Base-by-base conservation (phyloP, 2,797 vertebrate species). In the Manis crassicaudata region DNA sequence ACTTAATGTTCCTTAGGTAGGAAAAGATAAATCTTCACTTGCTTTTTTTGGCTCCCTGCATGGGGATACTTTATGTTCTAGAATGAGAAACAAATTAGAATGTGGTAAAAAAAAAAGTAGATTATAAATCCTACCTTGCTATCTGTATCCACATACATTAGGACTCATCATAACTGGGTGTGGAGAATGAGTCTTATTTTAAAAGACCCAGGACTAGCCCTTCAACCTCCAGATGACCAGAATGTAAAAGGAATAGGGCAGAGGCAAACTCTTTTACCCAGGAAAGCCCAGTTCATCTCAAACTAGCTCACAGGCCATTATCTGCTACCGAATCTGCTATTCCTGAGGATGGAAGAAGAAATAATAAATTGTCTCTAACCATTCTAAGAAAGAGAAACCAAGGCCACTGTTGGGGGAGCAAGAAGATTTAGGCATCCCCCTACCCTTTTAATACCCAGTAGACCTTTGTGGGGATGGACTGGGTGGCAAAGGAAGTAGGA, bases 11-110 rank as follows among this genome's bases (percentile, higher is more conserved):
- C 46, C 46, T 46, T 46, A 46, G 27, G 17, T 23, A 92, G n/a
- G 72, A 73, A 94, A 92, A 94, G n/a, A 91, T 60, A 85, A 90
- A 79, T 65, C 62, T 93, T 88, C 58, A 79, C 77, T 13, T 83
- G 29, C 6, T 75, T 79, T 72, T 83, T 95, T 80, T 85, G 40
- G 43, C 75, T 95, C n/a, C 62, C 23, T 87, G 21, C 84, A 27
- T 85, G 54, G 25, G 37, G 32, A 95, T 93, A 92, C 16, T 94
- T 97, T 77, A 75, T 80, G 54, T 85, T 84, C 37, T 87, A 87
- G 32, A 54, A 29, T 89, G 27, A 83, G 67, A 40, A 72, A 90
- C 25, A 96, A 90, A 95, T 84, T 60, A 82, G 65, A 82, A 70
- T 93, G 52, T 62, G 65, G 67, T 82, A 65, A 77, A 80, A 92